A percentile compares a stretch with the other conserved stretches of the same genome.
These are phyloP conservation scores for Crocuta crocuta DNA, from an alignment of 2,113 vertebrate genomes.

Conservation along the genomic window DNA sequence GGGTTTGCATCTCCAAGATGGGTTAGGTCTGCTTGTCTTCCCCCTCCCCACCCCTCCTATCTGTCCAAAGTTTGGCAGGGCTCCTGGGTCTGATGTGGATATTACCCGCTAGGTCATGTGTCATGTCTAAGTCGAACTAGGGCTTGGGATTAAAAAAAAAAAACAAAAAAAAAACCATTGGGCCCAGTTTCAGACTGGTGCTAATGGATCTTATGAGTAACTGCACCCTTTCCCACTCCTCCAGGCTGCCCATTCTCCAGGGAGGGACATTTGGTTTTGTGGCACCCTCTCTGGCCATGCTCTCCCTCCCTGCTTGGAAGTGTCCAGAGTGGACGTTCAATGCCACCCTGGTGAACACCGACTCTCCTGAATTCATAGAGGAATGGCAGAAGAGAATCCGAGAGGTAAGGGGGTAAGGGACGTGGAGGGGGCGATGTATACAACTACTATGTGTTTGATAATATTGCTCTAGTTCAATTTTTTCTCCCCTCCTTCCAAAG, in stretches of 20 bases:
- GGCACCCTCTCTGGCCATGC: constrained; percentile 94
- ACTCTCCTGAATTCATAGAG: constrained; percentile 91
- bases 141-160: not conserved
- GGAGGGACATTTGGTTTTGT: constrained; percentile 95
- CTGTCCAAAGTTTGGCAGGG: not conserved
- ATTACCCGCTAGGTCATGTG: not conserved
- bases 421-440: not conserved
- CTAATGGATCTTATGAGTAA: not conserved
- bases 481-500: not conserved
- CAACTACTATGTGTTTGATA: not conserved
- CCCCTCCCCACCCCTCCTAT: not conserved
- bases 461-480: not conserved
- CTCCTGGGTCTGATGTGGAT: not conserved
- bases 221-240: not conserved
- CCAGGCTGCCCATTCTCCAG: constrained; percentile 96
- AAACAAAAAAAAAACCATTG: not conserved
- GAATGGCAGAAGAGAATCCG: constrained; percentile 96
- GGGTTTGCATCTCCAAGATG: not conserved
- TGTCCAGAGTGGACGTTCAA: constrained; percentile 97
- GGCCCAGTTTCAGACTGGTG: not conserved
- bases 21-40: not conserved
- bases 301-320: constrained; percentile 94
- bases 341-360: constrained; percentile 90
- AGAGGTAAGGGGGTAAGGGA: constrained; percentile 87
- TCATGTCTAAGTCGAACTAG: not conserved